Evolutionary conservation across 2,797 vertebrate genomes (phyloP), one percentile per base, ranked within the genome.

Genomic region (Cossypha heuglini): DNA sequence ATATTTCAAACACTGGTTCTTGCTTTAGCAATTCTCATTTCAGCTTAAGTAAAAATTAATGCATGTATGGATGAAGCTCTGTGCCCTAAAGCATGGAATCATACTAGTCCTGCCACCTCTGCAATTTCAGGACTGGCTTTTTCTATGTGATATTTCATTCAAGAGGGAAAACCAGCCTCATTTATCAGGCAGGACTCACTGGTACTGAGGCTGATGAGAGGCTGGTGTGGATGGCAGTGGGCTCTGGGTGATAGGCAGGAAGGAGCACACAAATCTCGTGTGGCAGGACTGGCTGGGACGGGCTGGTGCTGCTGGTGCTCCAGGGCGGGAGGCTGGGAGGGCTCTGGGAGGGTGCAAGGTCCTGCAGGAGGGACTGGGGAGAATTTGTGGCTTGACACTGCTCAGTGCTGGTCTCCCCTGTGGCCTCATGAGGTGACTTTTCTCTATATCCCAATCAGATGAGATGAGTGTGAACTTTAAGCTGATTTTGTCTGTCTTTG

Each of bases 41-140:
- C 88, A 89, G n/a, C 45, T 67, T 28, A 45, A 75, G 38, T 68
- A 40, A 89, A 86, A 93, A 59, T 88, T 72, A 89, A 81, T 35
- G 31, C 6, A 4, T 28, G 26, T 54, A 26, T 72, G 48, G 71
- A n/a, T 57, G 78, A 79, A 57, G 40, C 43, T 79, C 55, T 64
- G 43, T 64, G 59, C 31, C 12, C 29, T 84, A 4, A 40, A 42
- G 4, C 8, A 1, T 29, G 40, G 75, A 29, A 67, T 66, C 77
- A 5, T 26, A n/a, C 62, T 57, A 10, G 51, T 68, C 85, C 55
- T 90, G 59, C 51, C 77, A 31, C 42, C 73, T 33, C 61, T 77
- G 62, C 62, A 54, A 2, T 66, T 69, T 69, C 33, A 59, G 59
- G 16, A 51, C 69, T 4, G 19, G 24, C 76, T 78, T 80, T 80